phyloP scores from a whole-genome alignment of 1,140 invertebrate species.

The Pogonomyrmex californicus region DNA sequence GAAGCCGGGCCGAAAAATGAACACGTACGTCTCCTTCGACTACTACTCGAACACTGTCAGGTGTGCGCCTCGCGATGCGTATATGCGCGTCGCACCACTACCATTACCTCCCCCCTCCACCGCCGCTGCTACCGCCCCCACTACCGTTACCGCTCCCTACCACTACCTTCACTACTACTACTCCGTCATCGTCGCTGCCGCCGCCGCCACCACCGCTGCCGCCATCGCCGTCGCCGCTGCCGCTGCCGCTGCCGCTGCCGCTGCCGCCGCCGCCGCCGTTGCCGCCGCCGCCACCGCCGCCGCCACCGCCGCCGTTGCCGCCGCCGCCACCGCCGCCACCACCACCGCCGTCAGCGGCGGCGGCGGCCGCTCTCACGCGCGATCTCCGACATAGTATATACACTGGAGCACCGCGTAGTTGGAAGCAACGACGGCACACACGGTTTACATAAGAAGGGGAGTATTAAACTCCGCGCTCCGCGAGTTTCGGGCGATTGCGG shows the following conservation, averaged over 20 bases:
- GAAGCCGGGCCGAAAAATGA: slow-evolving; percentile 14
- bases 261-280: not conserved
- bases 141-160: not conserved
- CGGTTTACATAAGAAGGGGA: slow-evolving; percentile 66
- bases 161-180: not conserved
- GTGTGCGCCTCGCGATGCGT: slow-evolving; percentile 61
- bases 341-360: not conserved
- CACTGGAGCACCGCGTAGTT: slow-evolving; percentile 47
- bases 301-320: no score
- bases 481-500: not conserved
- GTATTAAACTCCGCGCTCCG: slow-evolving; percentile 35
- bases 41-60: slow-evolving; percentile 67
- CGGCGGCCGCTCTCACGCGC: slow-evolving; percentile 31
- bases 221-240: not conserved
- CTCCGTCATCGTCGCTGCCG: not conserved
- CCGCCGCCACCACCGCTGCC: not conserved
- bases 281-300: no score
- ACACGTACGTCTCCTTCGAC: slow-evolving; percentile 32
- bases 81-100: slow-evolving; percentile 26
- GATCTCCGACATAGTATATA: slow-evolving; percentile 34
- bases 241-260: not conserved
- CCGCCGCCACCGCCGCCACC: no score
- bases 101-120: not conserved
- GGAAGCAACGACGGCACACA: slow-evolving; percentile 43
- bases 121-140: not conserved